A percentile compares a stretch with the other conserved stretches of the same genome.
Conservation (phyloP, 2,888 invertebrate species). For the Eupithecia vulgata region DNA sequence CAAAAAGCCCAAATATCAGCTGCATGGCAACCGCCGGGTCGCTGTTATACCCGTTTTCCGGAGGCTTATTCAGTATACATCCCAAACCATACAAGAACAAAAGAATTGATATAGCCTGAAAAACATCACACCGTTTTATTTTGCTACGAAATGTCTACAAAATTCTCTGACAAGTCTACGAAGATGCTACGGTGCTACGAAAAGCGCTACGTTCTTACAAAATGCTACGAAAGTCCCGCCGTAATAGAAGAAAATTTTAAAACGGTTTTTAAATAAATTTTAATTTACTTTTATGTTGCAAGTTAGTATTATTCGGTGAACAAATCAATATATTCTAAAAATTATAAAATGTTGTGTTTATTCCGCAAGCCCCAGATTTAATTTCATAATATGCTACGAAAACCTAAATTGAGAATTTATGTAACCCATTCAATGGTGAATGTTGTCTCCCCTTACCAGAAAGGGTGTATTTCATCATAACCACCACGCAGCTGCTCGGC, state of each 20-base stretch:
- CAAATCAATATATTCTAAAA: no score
- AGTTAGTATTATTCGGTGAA: no score
- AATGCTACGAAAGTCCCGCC: neutral
- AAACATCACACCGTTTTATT: slow-evolving; percentile 1
- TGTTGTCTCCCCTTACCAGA: neutral
- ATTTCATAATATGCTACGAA: no score
- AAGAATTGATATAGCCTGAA: slow-evolving; percentile 45
- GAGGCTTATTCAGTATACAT: slow-evolving; percentile 25
- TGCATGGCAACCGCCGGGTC: slow-evolving; percentile 52
- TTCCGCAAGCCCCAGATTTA: no score
- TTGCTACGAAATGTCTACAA: neutral
- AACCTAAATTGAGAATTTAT: neutral
- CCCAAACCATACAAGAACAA: slow-evolving; percentile 43
- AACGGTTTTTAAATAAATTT: no score
- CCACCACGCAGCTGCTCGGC: neutral
- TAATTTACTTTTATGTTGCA: no score
- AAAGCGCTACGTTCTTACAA: slow-evolving; percentile 10
- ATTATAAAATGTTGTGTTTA: no score
- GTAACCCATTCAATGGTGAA: neutral
- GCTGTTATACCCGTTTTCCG: slow-evolving; percentile 40
- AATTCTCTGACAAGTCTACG: neutral
- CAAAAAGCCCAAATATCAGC: slow-evolving; percentile 56
- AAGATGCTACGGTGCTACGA: neutral
- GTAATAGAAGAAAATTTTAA: no score
- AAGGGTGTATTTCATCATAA: neutral